A percentile compares a stretch with the other conserved stretches of the same genome.
phyloP scores from a whole-genome alignment of 2,888 invertebrate genomes.

The Buathra laborator region DNA sequence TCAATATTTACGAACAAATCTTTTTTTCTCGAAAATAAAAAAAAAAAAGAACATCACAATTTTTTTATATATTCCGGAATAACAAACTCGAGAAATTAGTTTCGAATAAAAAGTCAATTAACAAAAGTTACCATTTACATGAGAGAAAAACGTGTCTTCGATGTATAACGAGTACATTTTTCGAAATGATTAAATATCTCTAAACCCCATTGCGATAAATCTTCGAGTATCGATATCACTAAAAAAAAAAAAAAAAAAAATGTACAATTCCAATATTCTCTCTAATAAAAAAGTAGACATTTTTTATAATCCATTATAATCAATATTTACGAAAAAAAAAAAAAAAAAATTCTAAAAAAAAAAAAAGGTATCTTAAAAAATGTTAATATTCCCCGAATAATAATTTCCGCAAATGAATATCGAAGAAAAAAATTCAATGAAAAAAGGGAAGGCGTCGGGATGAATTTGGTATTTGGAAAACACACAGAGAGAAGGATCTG shows the following conservation, averaged over 20 bases:
- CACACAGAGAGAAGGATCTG: slow-evolving; percentile 22
- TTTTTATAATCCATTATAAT: background rate
- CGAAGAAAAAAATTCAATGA: background rate
- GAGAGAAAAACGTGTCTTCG: slow-evolving; percentile 17
- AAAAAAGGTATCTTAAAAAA: slow-evolving; percentile 10
- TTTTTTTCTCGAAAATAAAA: background rate
- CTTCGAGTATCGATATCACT: background rate
- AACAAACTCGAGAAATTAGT: background rate
- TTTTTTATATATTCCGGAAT: background rate
- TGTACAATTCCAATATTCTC: too few relatives aligned
- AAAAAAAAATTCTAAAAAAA: background rate
- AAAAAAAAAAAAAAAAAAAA: too few relatives aligned
- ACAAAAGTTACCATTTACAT: background rate
- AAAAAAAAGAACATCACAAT: slow-evolving; percentile 12
- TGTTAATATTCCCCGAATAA: background rate
- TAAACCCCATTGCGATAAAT: background rate
- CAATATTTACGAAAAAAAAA: background rate
- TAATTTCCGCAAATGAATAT: background rate
- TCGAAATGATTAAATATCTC: background rate
- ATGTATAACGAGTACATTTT: background rate
- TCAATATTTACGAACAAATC: background rate
- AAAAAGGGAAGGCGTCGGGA: too few relatives aligned
- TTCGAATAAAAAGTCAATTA: background rate
- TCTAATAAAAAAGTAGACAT: background rate
- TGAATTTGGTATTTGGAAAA: background rate